Conservation (phyloP, 2,888 invertebrate genomes). For the Dichetophora obliterata region DNA sequence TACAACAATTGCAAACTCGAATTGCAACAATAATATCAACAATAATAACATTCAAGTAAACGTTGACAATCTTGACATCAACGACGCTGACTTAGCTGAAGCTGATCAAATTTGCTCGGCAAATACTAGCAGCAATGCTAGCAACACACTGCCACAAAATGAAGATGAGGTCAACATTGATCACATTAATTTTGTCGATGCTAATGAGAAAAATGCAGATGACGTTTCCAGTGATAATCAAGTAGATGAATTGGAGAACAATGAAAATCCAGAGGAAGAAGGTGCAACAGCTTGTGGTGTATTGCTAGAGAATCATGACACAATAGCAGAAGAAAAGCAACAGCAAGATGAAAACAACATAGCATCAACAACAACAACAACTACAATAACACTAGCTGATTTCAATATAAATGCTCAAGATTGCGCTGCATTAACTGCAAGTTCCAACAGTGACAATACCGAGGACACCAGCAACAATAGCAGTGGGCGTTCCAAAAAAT, state of each 20-base stretch:
- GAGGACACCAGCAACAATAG: conserved; percentile 18
- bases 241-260: conserved; percentile 61
- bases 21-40: conserved; percentile 51
- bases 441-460: conserved; percentile 1
- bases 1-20: conserved; percentile 44
- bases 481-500: too few relatives aligned
- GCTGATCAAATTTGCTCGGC: conserved; percentile 80
- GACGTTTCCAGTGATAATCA: conserved; percentile 33
- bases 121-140: conserved; percentile 47
- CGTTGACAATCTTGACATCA: conserved; percentile 71
- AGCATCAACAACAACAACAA: neutral
- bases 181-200: neutral
- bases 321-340: neutral
- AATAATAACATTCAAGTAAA: conserved; percentile 43
- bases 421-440: conserved; percentile 2
- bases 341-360: neutral
- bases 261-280: conserved; percentile 65
- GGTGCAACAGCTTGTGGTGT: conserved; percentile 42
- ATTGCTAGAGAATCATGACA: neutral
- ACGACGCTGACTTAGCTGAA: conserved; percentile 82
- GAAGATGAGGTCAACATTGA: conserved; percentile 26
- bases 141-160: conserved; percentile 23
- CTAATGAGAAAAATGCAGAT: neutral
- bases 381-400: neutral
- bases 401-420: neutral